Evolutionary conservation across 1,140 invertebrate genomes (phyloP).

Genomic region (Contarinia nasturtii): DNA sequence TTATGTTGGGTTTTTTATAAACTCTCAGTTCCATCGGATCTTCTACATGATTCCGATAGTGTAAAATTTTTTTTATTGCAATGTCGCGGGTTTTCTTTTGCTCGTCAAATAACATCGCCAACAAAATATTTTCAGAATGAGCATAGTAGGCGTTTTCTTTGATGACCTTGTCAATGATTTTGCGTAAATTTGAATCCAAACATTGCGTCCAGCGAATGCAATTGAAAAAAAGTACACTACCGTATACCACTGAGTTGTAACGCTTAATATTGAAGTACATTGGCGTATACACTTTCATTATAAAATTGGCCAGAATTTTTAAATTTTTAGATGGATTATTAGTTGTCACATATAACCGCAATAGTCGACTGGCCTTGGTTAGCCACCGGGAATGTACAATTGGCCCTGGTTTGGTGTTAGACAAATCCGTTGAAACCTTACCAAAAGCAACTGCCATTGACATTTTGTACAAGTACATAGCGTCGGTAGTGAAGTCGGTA

Average conservation of each 20-base stretch:
- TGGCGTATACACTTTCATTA: neutral
- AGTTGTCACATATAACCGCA: neutral
- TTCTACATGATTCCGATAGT: too few relatives aligned
- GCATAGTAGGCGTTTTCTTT: slow-evolving; percentile 5
- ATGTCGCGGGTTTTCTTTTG: neutral
- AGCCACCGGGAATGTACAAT: neutral
- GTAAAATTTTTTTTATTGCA: too few relatives aligned
- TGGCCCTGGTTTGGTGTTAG: neutral
- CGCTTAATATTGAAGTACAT: neutral
- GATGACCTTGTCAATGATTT: slow-evolving; percentile 2
- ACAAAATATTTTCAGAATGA: neutral
- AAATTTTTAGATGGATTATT: neutral
- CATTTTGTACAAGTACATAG: neutral
- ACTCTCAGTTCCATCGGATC: too few relatives aligned
- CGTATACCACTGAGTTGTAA: neutral
- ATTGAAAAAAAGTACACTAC: neutral
- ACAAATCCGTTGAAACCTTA: neutral
- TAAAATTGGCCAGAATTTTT: neutral
- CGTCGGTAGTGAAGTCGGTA: neutral
- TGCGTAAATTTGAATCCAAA: neutral
- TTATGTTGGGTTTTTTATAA: too few relatives aligned
- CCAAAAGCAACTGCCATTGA: neutral
- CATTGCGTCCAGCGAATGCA: neutral
- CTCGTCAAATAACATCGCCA: neutral
- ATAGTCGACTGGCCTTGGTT: neutral